A percentile compares a stretch with the other conserved stretches of the same genome.
phyloP scores from a whole-genome alignment of 2,797 vertebrate genomes.

The Threskiornis aethiopicus region DNA sequence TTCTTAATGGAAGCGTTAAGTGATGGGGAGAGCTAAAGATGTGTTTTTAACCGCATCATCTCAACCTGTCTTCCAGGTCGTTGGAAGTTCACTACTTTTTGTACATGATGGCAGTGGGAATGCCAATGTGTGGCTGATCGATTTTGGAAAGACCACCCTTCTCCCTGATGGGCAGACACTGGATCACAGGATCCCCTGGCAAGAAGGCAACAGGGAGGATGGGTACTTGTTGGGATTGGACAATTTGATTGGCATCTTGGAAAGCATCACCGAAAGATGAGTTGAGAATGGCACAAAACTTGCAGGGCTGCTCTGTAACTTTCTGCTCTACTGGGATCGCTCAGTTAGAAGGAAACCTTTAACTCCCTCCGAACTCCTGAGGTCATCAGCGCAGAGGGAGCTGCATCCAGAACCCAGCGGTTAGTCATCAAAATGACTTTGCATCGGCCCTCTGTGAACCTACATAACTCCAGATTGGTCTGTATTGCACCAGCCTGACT shows the following conservation, averaged over 20 bases:
- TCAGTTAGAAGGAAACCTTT: slow-evolving; percentile 16
- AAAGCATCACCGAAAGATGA: slow-evolving; percentile 79
- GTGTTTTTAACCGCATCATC: background rate
- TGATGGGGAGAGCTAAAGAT: background rate
- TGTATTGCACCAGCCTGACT: background rate
- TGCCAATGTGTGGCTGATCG: slow-evolving; percentile 94
- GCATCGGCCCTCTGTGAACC: background rate
- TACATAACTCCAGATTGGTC: slow-evolving; percentile 5
- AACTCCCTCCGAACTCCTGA: slow-evolving; percentile 1
- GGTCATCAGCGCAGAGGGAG: background rate
- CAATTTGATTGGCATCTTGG: slow-evolving; percentile 87
- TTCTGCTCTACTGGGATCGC: slow-evolving; percentile 49
- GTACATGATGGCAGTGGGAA: slow-evolving; percentile 91
- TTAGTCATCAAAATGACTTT: slow-evolving; percentile 34
- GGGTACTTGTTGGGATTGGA: slow-evolving; percentile 95
- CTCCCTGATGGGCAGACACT: slow-evolving; percentile 88
- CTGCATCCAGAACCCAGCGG: slow-evolving; percentile 18
- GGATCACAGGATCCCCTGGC: slow-evolving; percentile 89
- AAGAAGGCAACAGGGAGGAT: slow-evolving; percentile 96
- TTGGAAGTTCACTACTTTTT: slow-evolving; percentile 98
- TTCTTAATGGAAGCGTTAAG: background rate
- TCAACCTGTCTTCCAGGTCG: slow-evolving; percentile 81
- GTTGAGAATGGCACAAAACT: slow-evolving; percentile 21
- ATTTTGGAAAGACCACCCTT: slow-evolving; percentile 94
- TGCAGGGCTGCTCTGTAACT: slow-evolving; percentile 33